Base-by-base conservation (phyloP, 2,888 invertebrate genomes). In the Drosophila antonietae region DNA sequence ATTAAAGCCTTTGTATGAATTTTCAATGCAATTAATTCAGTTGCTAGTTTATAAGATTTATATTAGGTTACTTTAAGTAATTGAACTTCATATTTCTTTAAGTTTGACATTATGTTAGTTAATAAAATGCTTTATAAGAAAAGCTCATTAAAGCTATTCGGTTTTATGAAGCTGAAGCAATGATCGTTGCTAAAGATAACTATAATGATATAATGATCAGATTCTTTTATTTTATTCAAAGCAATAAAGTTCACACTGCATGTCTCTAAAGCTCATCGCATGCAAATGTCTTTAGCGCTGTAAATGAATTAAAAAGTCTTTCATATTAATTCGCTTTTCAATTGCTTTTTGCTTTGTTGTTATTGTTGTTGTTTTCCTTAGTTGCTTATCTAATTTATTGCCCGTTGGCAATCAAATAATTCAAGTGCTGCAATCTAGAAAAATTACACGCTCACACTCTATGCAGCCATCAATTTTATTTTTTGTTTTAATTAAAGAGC, bases 401-500 rank as follows among this genome's bases (percentile, higher is more conserved):
- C 73, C 59, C 67, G 81, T 56, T 72, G 47, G 86, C 78, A 76
- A 81, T 86, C 73, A 81, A 86, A 88, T 72, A 72, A 68, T 66
- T 70, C 72, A 72, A 71, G 68, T 47, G 71, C 66, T 86, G 73
- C 78, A 76, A 88, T 88, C 89, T 88, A 86, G 73, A 83, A 69
- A 81, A 83, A 86, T 86, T 78, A 70, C 86, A 33, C 65, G 51
- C 77, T 73, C 80, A 62, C 20, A 33, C 49, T 60, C 12, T 6
- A 74, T 73, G 66, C 68, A 66, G 75, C 62, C 55, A 83, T 88
- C 69, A 58, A 80, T 83, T 86, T 75, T 60, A 78, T 68, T 80
- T 83, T 80, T 83, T 51, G 31, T 51, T 51, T 84, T 84, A 84
- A 84, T 88, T 84, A 88, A 88, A 81, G 75, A 61, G 58, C 62